A percentile compares a stretch with the other conserved stretches of the same genome.
Conservation (phyloP, 2,113 vertebrate species). For the Psittacula cyanocephala region DNA sequence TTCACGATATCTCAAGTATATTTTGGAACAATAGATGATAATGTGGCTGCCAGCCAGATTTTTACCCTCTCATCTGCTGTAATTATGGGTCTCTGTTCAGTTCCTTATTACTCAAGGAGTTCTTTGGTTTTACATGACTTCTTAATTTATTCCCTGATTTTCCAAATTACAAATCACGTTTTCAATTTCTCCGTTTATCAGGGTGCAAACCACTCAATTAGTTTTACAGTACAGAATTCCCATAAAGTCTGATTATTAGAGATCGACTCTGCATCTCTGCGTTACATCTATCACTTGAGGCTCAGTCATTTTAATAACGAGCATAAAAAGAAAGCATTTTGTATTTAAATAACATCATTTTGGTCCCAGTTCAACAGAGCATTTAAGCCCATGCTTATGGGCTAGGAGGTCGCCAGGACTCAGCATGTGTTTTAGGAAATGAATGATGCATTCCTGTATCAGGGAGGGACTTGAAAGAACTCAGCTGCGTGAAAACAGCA, state of each 20-base stretch:
- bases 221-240: neutral
- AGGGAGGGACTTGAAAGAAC: neutral
- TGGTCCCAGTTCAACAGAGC: neutral
- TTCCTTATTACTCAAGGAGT: neutral
- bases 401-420: neutral
- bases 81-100: neutral
- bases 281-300: neutral
- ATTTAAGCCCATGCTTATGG: neutral
- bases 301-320: neutral
- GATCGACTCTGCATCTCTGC: neutral
- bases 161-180: neutral
- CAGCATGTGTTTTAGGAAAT: neutral
- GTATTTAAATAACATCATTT: neutral
- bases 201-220: neutral
- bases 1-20: neutral
- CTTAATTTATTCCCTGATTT: slow-evolving; percentile 17
- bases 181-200: neutral
- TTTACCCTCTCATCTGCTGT: neutral
- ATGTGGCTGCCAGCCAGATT: neutral
- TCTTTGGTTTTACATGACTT: neutral
- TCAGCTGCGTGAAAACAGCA: neutral
- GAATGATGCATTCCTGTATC: neutral
- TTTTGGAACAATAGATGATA: neutral
- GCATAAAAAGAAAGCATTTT: neutral
- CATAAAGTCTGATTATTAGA: neutral